Evolutionary conservation across 1,140 invertebrate genomes (phyloP).

Genomic region (Cotesia glomerata): DNA sequence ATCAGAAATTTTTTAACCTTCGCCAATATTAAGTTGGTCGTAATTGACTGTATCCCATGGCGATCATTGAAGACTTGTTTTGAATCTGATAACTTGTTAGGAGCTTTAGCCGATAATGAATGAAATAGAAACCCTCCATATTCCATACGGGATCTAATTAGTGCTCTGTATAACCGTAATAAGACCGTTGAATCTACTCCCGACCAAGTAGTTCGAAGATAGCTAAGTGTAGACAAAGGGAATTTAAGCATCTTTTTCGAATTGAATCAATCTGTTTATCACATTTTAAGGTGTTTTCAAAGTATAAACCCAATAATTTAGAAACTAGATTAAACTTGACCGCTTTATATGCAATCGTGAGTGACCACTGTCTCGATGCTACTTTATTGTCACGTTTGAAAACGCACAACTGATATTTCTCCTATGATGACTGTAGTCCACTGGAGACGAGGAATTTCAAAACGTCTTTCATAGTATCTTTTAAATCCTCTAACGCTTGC

Average conservation of each 20-base stretch:
- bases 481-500: neutral
- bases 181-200: neutral
- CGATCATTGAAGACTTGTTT: too few relatives aligned
- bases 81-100: too few relatives aligned
- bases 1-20: too few relatives aligned
- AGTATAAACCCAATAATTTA: neutral
- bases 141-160: neutral
- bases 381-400: neutral
- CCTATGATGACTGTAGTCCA: neutral
- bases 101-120: too few relatives aligned
- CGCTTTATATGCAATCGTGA: neutral
- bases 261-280: neutral
- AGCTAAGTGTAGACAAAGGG: neutral
- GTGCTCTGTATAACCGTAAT: neutral
- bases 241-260: neutral
- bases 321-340: neutral
- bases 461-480: neutral
- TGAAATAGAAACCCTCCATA: neutral
- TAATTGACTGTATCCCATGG: too few relatives aligned
- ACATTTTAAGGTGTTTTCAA: neutral
- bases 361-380: neutral
- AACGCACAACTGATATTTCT: too few relatives aligned
- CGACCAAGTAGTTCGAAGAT: neutral
- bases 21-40: too few relatives aligned
- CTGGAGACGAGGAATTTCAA: neutral